These are phyloP conservation scores for Nestor notabilis DNA, from an alignment of 2,113 vertebrate species.

Conservation along the genomic window DNA sequence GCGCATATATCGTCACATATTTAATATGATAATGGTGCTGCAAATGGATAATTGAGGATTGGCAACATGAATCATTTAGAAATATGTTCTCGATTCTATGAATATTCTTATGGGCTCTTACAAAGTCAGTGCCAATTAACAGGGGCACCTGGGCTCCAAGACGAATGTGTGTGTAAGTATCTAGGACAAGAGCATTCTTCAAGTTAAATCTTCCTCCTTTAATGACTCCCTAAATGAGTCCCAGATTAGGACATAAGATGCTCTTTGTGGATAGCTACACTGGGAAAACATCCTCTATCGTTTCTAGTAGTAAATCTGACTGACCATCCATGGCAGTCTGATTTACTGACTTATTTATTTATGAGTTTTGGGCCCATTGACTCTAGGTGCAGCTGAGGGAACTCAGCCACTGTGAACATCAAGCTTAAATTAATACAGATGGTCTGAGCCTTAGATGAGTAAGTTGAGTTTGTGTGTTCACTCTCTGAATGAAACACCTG, in stretches of 20 bases:
- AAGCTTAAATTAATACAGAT: neutral
- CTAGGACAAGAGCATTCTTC: neutral
- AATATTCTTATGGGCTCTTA: conserved; percentile 22
- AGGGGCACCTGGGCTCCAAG: neutral
- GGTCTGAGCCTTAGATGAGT: neutral
- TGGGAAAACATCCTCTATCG: neutral
- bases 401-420: neutral
- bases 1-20: neutral
- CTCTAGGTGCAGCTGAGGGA: neutral
- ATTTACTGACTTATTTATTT: conserved; percentile 32
- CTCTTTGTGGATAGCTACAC: neutral
- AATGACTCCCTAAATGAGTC: neutral
- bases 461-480: neutral
- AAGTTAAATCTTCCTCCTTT: neutral
- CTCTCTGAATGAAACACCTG: neutral
- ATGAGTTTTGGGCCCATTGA: neutral
- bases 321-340: neutral
- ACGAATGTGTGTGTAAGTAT: conserved; percentile 20
- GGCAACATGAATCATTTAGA: conserved; percentile 33
- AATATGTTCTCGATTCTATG: neutral
- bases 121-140: neutral
- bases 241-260: neutral
- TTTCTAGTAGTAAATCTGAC: neutral
- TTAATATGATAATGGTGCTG: conserved; percentile 32
- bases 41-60: conserved; percentile 28